Conservation (phyloP, 2,888 invertebrate species). For the Hydrotaea diabolus region DNA sequence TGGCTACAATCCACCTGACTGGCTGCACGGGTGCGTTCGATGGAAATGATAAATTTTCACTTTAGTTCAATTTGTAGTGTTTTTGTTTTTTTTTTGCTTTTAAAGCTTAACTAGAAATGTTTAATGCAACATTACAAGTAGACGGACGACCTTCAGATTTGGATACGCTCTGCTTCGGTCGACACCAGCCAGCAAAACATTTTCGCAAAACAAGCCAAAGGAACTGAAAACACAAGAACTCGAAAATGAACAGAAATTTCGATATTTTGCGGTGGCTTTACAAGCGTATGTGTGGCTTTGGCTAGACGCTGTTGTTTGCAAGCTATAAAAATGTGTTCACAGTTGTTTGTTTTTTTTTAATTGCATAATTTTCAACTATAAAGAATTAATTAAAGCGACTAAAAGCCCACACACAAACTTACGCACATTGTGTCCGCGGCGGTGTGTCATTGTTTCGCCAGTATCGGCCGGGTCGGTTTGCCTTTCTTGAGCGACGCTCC, state of each 20-base stretch:
- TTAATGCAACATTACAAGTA: conserved; percentile 14
- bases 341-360: conserved; percentile 48
- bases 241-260: conserved; percentile 22
- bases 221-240: conserved; percentile 36
- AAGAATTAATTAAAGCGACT: conserved; percentile 46
- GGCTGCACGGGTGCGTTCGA: neutral
- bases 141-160: conserved; percentile 59
- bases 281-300: conserved; percentile 47
- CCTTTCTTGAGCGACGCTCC: neutral
- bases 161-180: conserved; percentile 64
- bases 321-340: conserved; percentile 36
- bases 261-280: conserved; percentile 20
- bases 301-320: conserved; percentile 25
- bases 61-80: conserved; percentile 24
- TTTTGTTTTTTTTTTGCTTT: conserved; percentile 15
- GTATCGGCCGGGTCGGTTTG: neutral
- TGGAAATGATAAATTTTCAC: conserved; percentile 51
- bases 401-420: conserved; percentile 35
- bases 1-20: conserved; percentile 42
- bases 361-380: conserved; percentile 59
- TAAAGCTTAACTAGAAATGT: conserved; percentile 38
- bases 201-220: conserved; percentile 12
- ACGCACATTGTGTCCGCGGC: neutral
- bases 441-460: conserved; percentile 44
- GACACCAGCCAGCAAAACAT: conserved; percentile 43